phyloP scores from a whole-genome alignment of 2,888 invertebrate genomes.

The Ischnura elegans region DNA sequence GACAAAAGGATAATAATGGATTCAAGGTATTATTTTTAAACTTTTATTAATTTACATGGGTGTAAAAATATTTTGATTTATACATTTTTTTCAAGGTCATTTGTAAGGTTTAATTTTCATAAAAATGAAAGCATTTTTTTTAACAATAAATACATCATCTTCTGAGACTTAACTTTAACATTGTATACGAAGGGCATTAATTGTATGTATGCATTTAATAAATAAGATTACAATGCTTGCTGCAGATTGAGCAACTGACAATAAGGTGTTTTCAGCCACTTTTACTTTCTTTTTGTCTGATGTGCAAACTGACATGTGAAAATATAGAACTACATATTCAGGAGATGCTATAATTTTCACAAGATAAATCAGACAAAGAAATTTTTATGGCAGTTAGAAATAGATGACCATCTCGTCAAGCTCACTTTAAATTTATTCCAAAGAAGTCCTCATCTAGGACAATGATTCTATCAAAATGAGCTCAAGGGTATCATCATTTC shows the following conservation, averaged over 20 bases:
- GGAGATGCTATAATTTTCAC: not conserved
- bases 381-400: not conserved
- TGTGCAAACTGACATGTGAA: not conserved
- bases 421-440: constrained; percentile 23
- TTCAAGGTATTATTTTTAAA: not conserved
- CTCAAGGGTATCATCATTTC: constrained; percentile 56
- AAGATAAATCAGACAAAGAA: not conserved
- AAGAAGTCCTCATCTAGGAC: not conserved
- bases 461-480: constrained; percentile 14
- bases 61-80: constrained; percentile 66
- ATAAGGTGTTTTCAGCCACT: not conserved
- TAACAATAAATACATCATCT: constrained; percentile 63
- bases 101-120: constrained; percentile 39
- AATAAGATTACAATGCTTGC: constrained; percentile 48
- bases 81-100: constrained; percentile 54
- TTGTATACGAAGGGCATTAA: not conserved
- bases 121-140: constrained; percentile 45
- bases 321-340: not conserved
- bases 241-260: constrained; percentile 49
- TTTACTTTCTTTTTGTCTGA: not conserved
- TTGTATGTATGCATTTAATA: constrained; percentile 50
- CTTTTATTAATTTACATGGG: constrained; percentile 45
- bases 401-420: constrained; percentile 52
- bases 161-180: constrained; percentile 22
- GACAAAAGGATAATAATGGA: no score